Percentiles rank a stretch among this genome's conserved stretches.
phyloP scores from a whole-genome alignment of 2,113 vertebrate species.

The Saguinus midas region DNA sequence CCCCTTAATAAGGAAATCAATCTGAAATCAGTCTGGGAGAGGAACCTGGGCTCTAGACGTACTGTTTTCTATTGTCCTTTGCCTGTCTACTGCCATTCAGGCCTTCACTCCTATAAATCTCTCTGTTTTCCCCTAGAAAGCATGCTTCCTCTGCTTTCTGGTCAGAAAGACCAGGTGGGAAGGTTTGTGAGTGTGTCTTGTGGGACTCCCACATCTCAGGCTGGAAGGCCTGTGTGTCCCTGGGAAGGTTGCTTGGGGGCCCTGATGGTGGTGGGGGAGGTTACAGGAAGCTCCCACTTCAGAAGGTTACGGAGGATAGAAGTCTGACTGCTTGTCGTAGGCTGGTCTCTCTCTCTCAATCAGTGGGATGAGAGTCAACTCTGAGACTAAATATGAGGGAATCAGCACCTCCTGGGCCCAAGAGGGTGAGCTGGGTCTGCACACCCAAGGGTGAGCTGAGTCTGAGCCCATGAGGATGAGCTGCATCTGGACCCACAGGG shows the following conservation, averaged over 20 bases:
- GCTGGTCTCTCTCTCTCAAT: background rate
- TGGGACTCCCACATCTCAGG: too few species aligned
- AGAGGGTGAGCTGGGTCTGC: background rate
- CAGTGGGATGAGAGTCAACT: too few species aligned
- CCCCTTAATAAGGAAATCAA: background rate
- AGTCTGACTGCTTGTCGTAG: accelerated
- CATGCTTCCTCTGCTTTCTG: accelerated
- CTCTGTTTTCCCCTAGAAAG: background rate
- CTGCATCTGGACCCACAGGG: too few species aligned
- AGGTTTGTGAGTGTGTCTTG: accelerated
- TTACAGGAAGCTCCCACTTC: accelerated
- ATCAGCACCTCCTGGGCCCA: accelerated
- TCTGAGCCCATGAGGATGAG: too few species aligned
- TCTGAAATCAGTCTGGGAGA: background rate
- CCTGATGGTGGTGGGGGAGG: accelerated
- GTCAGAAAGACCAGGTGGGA: accelerated
- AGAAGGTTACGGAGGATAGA: accelerated
- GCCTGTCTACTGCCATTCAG: background rate
- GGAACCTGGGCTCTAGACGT: accelerated
- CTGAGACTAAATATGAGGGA: background rate
- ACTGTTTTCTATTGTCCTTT: background rate
- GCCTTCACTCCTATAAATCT: background rate
- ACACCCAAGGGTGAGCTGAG: background rate
- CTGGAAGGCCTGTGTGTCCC: accelerated
- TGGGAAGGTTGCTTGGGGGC: too few species aligned